Evolutionary conservation across 2,888 invertebrate genomes (phyloP).

Genomic region (Biston stratarius): DNA sequence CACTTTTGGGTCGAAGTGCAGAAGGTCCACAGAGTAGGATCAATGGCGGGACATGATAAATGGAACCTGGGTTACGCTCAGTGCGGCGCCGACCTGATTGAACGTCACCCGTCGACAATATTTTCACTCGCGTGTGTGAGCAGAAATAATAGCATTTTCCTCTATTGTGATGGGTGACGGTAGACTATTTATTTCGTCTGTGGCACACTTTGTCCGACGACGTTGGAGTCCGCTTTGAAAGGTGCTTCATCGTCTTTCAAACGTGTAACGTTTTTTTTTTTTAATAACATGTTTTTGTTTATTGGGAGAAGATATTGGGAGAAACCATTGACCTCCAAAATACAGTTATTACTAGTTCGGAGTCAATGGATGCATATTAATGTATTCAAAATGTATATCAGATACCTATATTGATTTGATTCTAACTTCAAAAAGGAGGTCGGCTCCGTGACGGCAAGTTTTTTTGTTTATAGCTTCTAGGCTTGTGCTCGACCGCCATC

Average conservation of each 20-base stretch:
- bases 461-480: too few relatives aligned
- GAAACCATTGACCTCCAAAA: too few relatives aligned
- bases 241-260: not conserved
- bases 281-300: too few relatives aligned
- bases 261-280: not conserved
- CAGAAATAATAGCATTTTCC: slow-evolving; percentile 1
- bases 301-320: too few relatives aligned
- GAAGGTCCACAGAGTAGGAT: slow-evolving; percentile 6
- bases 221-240: not conserved
- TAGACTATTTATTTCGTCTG: slow-evolving; percentile 11
- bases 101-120: slow-evolving; percentile 6
- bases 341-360: too few relatives aligned
- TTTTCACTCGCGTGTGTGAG: slow-evolving; percentile 7
- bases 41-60: slow-evolving; percentile 23
- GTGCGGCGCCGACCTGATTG: slow-evolving; percentile 21
- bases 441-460: too few relatives aligned
- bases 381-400: too few relatives aligned
- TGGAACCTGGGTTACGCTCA: not conserved
- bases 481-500: too few relatives aligned
- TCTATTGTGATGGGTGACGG: slow-evolving; percentile 9
- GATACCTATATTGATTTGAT: too few relatives aligned
- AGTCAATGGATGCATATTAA: too few relatives aligned
- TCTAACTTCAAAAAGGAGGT: too few relatives aligned
- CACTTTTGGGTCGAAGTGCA: not conserved
- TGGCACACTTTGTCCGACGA: slow-evolving; percentile 3